phyloP scores from a whole-genome alignment of 2,888 invertebrate species.

The Thereva nobilitata region DNA sequence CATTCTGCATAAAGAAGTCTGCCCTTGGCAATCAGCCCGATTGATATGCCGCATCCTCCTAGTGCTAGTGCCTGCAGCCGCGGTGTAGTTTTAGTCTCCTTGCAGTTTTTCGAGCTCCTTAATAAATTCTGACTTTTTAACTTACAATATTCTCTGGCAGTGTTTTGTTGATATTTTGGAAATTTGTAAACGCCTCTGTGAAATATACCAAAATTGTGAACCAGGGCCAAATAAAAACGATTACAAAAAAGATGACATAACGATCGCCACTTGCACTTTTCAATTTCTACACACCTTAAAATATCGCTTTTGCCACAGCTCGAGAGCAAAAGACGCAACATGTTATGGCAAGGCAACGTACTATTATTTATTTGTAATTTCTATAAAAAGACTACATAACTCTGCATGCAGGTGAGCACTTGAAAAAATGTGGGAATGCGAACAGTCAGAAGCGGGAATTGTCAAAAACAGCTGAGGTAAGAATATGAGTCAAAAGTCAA shows the following conservation, averaged over 20 bases:
- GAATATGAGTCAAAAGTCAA: too few species aligned
- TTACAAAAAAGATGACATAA: constrained; percentile 16
- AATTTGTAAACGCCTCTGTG: constrained; percentile 10
- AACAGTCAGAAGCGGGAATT: too few species aligned
- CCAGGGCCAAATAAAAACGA: neutral
- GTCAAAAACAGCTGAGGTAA: too few species aligned
- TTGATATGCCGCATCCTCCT: constrained; percentile 49
- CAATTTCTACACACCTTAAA: constrained; percentile 15
- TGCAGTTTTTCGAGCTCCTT: too few species aligned
- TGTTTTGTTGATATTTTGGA: constrained; percentile 17
- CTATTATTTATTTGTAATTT: too few species aligned
- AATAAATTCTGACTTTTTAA: constrained; percentile 1
- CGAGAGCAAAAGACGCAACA: constrained; percentile 24
- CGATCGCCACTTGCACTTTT: neutral
- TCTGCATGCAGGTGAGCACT: too few species aligned
- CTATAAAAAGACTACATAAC: too few species aligned
- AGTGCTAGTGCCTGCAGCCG: constrained; percentile 43
- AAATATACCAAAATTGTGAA: neutral
- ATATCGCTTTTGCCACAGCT: constrained; percentile 19
- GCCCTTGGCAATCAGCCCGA: constrained; percentile 48
- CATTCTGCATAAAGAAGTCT: constrained; percentile 47
- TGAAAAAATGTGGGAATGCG: too few species aligned
- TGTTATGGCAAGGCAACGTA: neutral
- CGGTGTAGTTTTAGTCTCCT: too few species aligned
- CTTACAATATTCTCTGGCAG: constrained; percentile 15